Conservation (phyloP, 2,888 invertebrate species). For the Dendrolimus houi region DNA sequence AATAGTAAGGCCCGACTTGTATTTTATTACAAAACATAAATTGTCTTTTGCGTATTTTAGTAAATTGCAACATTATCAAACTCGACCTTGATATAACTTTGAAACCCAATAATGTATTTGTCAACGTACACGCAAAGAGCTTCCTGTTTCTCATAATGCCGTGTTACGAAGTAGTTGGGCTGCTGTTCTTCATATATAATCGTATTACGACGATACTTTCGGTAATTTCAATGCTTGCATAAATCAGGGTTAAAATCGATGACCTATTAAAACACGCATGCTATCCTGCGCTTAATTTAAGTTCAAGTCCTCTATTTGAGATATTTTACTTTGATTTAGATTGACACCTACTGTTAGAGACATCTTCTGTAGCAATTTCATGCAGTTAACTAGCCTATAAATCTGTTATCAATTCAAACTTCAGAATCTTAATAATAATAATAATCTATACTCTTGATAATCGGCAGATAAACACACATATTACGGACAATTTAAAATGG, state of each 20-base stretch:
- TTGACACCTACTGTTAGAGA: too few species aligned
- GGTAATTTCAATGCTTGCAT: conserved; percentile 18
- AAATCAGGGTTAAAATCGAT: conserved; percentile 31
- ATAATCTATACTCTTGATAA: too few species aligned
- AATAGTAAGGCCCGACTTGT: neutral
- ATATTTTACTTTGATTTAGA: too few species aligned
- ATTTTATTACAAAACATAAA: conserved; percentile 3
- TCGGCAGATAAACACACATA: too few species aligned
- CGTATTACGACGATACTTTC: conserved; percentile 10
- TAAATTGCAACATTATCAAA: conserved; percentile 23
- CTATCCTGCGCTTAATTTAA: conserved; percentile 17
- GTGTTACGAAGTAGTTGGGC: conserved; percentile 45
- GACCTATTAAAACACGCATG: conserved; percentile 32
- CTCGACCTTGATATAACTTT: conserved; percentile 30
- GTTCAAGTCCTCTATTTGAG: neutral
- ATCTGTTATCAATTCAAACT: too few species aligned
- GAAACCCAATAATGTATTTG: conserved; percentile 41
- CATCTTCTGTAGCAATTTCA: too few species aligned
- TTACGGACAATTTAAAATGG: too few species aligned
- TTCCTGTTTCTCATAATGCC: conserved; percentile 42
- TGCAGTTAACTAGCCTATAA: too few species aligned
- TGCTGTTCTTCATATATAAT: conserved; percentile 17
- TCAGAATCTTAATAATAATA: too few species aligned
- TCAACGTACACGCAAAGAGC: conserved; percentile 48
- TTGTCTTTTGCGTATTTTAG: conserved; percentile 10